Conservation (phyloP, 37 sponge, comb jelly and placozoan species). For the Petrosia ficiformis region DNA sequence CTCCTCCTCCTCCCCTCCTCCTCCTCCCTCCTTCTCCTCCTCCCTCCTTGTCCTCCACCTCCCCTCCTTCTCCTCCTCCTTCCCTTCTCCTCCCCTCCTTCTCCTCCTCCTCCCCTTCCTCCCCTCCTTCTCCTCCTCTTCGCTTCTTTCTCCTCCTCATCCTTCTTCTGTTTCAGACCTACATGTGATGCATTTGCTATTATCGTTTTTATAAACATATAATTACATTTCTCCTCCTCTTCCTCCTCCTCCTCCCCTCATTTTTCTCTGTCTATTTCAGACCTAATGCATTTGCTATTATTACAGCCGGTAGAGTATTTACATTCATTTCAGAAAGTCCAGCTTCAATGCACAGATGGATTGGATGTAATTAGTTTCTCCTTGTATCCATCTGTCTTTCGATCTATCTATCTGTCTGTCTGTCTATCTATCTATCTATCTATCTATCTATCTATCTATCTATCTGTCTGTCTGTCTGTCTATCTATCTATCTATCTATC, state of each 20-base stretch:
- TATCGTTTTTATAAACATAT: slow-evolving; percentile 7
- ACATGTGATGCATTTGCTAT: neutral
- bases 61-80: slow-evolving; percentile 11
- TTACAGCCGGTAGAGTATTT: slow-evolving; percentile 71
- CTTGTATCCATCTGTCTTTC: neutral
- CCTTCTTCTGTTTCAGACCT: neutral
- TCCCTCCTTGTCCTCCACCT: too few relatives aligned
- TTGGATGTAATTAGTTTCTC: slow-evolving; percentile 47
- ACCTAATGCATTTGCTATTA: slow-evolving; percentile 74
- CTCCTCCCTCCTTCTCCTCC: slow-evolving; percentile 15
- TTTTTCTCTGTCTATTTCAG: too few relatives aligned
- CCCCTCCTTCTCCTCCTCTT: neutral
- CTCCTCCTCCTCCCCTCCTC: slow-evolving; percentile 8
- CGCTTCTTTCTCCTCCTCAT: too few relatives aligned
- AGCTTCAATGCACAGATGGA: slow-evolving; percentile 84
- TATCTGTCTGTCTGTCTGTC: slow-evolving; percentile 8
- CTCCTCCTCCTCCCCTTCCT: slow-evolving; percentile 11
- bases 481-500: neutral
- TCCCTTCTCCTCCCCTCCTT: slow-evolving; percentile 21
- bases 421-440: neutral
- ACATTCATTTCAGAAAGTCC: slow-evolving; percentile 57
- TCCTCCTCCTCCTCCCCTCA: too few relatives aligned
- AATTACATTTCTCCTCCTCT: too few relatives aligned
- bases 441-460: slow-evolving; percentile 31
- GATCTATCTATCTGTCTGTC: neutral